These are phyloP conservation scores for Drosophila orena DNA, from an alignment of 1,140 invertebrate genomes.

Conservation along the genomic window DNA sequence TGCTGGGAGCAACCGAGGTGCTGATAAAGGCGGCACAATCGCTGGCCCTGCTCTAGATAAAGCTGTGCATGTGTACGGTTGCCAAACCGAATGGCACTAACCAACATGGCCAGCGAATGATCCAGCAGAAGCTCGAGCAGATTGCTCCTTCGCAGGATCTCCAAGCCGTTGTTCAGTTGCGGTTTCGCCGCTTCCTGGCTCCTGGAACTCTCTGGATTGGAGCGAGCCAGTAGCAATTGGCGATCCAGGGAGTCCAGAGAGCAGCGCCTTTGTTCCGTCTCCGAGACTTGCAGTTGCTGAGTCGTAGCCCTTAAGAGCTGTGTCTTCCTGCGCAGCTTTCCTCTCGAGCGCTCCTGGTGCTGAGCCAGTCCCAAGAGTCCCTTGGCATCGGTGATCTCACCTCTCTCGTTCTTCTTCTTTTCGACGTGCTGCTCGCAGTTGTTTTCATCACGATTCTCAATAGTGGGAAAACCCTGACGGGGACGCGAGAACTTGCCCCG, in stretches of 20 bases:
- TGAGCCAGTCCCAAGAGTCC: conserved; percentile 70
- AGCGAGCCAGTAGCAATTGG: conserved; percentile 62
- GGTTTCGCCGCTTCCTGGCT: neutral
- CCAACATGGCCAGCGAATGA: conserved; percentile 64
- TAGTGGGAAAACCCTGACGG: neutral
- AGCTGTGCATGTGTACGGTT: conserved; percentile 87
- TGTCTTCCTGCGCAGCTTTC: conserved; percentile 62
- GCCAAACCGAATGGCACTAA: conserved; percentile 66
- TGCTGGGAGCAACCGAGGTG: conserved; percentile 86
- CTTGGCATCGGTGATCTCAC: conserved; percentile 33
- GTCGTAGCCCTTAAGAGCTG: conserved; percentile 75
- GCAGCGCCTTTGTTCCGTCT: conserved; percentile 41
- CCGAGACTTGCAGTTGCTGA: conserved; percentile 66
- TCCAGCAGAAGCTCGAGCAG: conserved; percentile 88
- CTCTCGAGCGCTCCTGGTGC: conserved; percentile 61
- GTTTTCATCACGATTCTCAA: conserved; percentile 3
- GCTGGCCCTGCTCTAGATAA: conserved; percentile 89
- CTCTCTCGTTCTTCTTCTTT: neutral
- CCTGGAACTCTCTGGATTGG: neutral
- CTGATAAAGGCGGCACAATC: conserved; percentile 88
- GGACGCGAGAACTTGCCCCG: conserved; percentile 58
- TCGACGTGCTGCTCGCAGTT: neutral
- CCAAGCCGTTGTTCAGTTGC: conserved; percentile 84
- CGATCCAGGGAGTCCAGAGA: conserved; percentile 82
- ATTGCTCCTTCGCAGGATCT: conserved; percentile 86